Evolutionary conservation across 2,888 invertebrate genomes (phyloP), one percentile per base, ranked within the genome.

Genomic region (Drosophila emarginata): DNA sequence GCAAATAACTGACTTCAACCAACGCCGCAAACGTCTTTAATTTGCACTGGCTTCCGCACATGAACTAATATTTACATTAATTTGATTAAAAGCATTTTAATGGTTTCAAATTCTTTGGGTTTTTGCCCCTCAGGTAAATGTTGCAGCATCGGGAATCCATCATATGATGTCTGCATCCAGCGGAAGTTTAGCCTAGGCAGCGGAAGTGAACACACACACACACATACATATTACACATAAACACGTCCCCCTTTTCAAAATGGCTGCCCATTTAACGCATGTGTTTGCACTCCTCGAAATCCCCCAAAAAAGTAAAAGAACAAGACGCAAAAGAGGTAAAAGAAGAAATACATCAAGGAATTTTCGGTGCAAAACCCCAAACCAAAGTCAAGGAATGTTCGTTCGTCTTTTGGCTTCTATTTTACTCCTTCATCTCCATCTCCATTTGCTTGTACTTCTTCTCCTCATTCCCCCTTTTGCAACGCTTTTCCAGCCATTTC

Each of bases 61-160:
- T 7, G 6, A 36, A 18, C 77, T 75, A 79, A 84, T 84, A 82
- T 83, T 81, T 80, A 67, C 78, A 82, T 72, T 84, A 84, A 86
- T 86, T 86, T 86, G 84, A 86, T 87, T 87, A 88, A 88, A 88
- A 87, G 80, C 85, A 74, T 87, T 87, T 87, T 83, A 87, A 85
- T 87, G 86, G 83, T 78, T 74, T 67, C 67, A 78, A 66, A 69
- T 76, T 78, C 69, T 63, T 64, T 18, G 18, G 11, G 68, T 15
- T 15, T 36, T 26, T 23, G 37, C 61, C 61, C 71, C 71, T 32
- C 70, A 77, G 81, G 77, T 71, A 73, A 76, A 85, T 67, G 77
- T 64, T 68, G 65, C 68, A 63, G 61, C 65, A 71, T 62, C 62
- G 67, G 76, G 63, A 51, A 18, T 65, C 45, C 59, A 40, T 36